A percentile compares a stretch with the other conserved stretches of the same genome.
Conservation (phyloP, 1,140 invertebrate species). For the Thrips palmi region DNA sequence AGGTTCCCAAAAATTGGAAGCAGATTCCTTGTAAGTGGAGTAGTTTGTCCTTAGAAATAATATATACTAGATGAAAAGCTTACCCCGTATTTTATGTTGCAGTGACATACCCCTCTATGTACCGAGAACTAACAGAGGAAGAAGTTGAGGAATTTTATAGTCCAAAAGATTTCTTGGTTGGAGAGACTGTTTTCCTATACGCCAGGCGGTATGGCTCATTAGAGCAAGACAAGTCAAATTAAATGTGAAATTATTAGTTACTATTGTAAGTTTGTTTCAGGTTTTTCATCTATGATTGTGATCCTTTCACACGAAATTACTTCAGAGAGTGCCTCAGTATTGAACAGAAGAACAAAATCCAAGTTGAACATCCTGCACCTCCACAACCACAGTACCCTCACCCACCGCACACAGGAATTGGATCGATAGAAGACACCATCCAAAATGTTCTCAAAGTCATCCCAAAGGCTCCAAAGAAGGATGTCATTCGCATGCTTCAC, state of each 20-base stretch:
- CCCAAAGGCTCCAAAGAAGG: conserved; percentile 46
- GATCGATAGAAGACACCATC: conserved; percentile 53
- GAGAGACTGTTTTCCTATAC: conserved; percentile 43
- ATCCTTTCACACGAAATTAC: conserved; percentile 59
- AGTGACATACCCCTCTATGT: conserved; percentile 30
- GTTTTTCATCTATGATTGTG: conserved; percentile 63
- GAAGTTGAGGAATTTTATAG: conserved; percentile 54
- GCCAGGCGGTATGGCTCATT: conserved; percentile 29
- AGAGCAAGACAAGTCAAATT: no score
- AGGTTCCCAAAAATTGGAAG: conserved; percentile 60
- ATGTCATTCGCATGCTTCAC: conserved; percentile 38
- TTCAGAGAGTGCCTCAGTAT: conserved; percentile 24
- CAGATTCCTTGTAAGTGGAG: conserved; percentile 32
- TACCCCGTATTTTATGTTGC: conserved; percentile 8
- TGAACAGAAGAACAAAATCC: conserved; percentile 14
- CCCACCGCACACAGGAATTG: conserved; percentile 48
- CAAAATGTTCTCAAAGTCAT: conserved; percentile 44
- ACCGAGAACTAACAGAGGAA: conserved; percentile 42
- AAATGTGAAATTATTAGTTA: no score
- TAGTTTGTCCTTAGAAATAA: conserved; percentile 5
- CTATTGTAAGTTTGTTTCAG: no score
- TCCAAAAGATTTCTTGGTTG: conserved; percentile 55
- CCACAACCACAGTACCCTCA: conserved; percentile 1
- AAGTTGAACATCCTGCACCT: no score
- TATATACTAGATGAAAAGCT: conserved; percentile 14